Base-by-base conservation (phyloP, 2,113 vertebrate species). In the Nothobranchius kuhntae region DNA sequence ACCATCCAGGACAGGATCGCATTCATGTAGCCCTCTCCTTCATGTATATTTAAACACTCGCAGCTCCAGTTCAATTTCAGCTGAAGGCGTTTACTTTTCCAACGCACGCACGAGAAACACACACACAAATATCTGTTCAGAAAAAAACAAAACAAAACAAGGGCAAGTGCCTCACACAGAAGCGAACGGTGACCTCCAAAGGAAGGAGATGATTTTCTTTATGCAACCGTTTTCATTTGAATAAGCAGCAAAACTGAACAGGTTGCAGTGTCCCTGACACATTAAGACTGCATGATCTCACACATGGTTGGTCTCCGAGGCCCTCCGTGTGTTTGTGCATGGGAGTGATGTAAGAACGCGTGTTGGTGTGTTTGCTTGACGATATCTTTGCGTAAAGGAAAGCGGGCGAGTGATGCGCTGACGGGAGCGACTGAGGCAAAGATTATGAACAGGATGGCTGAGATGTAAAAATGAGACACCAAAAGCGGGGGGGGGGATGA, bases 321-420 rank as follows among this genome's bases (percentile, higher is more conserved):
- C 87, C 87, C 78, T 84, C 47, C 71, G 74, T 84, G 73, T 89
- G 81, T 87, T 87, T 91, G 86, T 69, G 86, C 80, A 88, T 71
- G 78, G 81, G 81, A 84, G 81, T 84, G 78, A 81, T 81, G 90
- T 84, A 87, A 78, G 87, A 91, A 90, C 81, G 82, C 1, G 84
- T 21, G 90, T 89, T 83, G 90, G 87, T 61, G 87, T 89, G 81
- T 89, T 90, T 88, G 86, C 87, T 83, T 85, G 85, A 89, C 83
- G 89, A 77, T 81, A 89, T 90, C 85, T 90, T 86, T 87, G 78
- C 88, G 83, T 83, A 69, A 79, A 68, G 79, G 75, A 80, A 77
- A 86, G 85, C 75, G n/a, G 11, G 59, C 65, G 53, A 82, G 76
- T 77, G 78, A 84, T 67, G 72, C 21, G 75, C 60, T 77, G 80